Percentiles rank a stretch among this genome's conserved stretches.
These are phyloP conservation scores for Lacerta viridis DNA, from an alignment of 2,797 vertebrate species.

Conservation along the genomic window DNA sequence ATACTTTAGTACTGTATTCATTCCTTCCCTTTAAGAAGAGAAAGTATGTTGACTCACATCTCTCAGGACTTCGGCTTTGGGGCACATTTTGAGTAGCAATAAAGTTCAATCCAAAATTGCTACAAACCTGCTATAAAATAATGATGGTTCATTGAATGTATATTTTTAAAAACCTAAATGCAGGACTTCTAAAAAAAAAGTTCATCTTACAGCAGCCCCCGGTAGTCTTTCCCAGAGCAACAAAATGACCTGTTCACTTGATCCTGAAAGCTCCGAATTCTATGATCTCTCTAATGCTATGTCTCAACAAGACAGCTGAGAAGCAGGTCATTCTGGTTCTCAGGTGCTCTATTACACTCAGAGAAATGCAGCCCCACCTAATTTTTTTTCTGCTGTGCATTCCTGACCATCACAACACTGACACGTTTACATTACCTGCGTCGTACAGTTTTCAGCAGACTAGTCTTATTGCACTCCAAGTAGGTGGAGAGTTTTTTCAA, in stretches of 20 bases:
- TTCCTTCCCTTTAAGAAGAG: background rate
- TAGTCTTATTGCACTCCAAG: background rate
- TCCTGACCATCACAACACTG: conserved; percentile 22
- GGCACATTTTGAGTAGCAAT: background rate
- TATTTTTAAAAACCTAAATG: conserved; percentile 1
- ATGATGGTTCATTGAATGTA: background rate
- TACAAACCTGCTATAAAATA: background rate
- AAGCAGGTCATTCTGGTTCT: conserved; percentile 73
- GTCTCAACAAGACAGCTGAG: conserved; percentile 45
- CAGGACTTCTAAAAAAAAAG: background rate
- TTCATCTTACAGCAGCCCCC: background rate
- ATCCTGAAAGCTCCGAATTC: conserved; percentile 44
- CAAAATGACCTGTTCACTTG: conserved; percentile 22
- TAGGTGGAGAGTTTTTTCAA: conserved; percentile 38
- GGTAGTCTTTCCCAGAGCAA: conserved; percentile 20
- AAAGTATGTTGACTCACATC: conserved; percentile 35
- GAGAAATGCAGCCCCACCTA: conserved; percentile 71
- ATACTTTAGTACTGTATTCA: background rate
- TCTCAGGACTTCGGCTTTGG: background rate
- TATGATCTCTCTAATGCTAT: conserved; percentile 62
- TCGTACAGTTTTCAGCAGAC: conserved; percentile 19
- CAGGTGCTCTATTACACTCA: conserved; percentile 54
- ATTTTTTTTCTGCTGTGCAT: conserved; percentile 44
- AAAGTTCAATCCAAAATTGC: background rate
- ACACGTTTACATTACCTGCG: conserved; percentile 34